Percentiles rank a stretch among this genome's conserved stretches.
These are phyloP conservation scores for Drosophila triauraria DNA, from an alignment of 1,140 invertebrate species.

Conservation along the genomic window DNA sequence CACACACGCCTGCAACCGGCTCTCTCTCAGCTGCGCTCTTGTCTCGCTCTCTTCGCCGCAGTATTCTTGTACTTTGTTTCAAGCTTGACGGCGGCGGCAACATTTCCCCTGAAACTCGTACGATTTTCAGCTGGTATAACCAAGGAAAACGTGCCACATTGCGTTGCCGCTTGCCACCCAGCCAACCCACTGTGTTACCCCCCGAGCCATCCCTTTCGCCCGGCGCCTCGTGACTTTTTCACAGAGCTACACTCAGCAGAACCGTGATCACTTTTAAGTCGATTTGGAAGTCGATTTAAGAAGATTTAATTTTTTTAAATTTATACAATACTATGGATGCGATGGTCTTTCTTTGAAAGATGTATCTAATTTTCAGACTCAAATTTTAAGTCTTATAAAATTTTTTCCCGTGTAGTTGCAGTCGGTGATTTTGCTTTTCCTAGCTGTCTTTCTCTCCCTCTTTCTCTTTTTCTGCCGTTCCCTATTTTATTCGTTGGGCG, in stretches of 20 bases:
- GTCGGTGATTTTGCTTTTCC: constrained; percentile 14
- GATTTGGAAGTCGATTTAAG: neutral
- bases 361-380: no score
- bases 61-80: constrained; percentile 55
- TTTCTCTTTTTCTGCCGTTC: neutral
- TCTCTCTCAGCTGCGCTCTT: constrained; percentile 27
- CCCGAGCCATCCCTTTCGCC: constrained; percentile 1
- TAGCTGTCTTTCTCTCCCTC: neutral
- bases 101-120: constrained; percentile 81
- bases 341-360: no score
- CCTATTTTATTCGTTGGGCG: constrained; percentile 7
- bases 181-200: constrained; percentile 24
- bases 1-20: constrained; percentile 16
- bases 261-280: neutral
- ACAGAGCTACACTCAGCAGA: constrained; percentile 2
- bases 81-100: constrained; percentile 41
- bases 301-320: neutral
- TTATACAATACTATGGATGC: no score
- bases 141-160: constrained; percentile 74
- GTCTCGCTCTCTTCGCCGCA: constrained; percentile 67
- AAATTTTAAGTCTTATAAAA: neutral
- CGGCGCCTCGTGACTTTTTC: constrained; percentile 45
- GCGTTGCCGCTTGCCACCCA: constrained; percentile 36
- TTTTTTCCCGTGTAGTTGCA: constrained; percentile 13
- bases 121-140: constrained; percentile 82